Percentiles rank a stretch among this genome's conserved stretches.
These are phyloP conservation scores for Deladenus siricidicola DNA, from an alignment of 2,888 invertebrate species.

Conservation along the genomic window DNA sequence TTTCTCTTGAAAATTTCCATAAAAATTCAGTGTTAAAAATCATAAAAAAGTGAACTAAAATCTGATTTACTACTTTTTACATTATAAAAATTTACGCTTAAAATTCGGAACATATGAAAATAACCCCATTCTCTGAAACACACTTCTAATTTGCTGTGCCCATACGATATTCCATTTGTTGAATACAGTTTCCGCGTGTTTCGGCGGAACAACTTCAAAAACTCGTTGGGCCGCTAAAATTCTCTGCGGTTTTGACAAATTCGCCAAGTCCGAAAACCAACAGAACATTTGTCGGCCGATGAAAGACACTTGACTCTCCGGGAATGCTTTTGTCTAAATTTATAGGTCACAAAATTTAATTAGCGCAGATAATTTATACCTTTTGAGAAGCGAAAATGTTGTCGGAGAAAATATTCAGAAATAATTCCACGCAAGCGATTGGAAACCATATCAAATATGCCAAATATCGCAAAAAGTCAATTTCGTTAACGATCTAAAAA, in stretches of 20 bases:
- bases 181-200: slow-evolving; percentile 33
- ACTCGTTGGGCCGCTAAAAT: neutral
- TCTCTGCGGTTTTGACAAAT: neutral
- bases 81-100: neutral
- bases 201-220: too few species aligned
- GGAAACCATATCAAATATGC: slow-evolving; percentile 47
- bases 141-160: slow-evolving; percentile 1
- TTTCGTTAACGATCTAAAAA: slow-evolving; percentile 35
- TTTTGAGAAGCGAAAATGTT: too few species aligned
- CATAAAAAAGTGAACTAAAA: neutral
- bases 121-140: neutral
- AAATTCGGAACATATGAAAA: neutral
- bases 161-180: slow-evolving; percentile 32
- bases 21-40: too few species aligned
- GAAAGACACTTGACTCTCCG: slow-evolving; percentile 44
- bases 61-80: neutral
- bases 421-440: slow-evolving; percentile 35
- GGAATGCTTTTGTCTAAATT: slow-evolving; percentile 27
- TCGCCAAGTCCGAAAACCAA: slow-evolving; percentile 40
- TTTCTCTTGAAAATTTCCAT: neutral
- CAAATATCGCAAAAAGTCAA: slow-evolving; percentile 40
- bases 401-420: slow-evolving; percentile 42
- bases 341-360: too few species aligned
- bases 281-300: slow-evolving; percentile 40
- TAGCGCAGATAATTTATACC: too few species aligned